phyloP scores from a whole-genome alignment of 2,888 invertebrate genomes.

The Lypha dubia region DNA sequence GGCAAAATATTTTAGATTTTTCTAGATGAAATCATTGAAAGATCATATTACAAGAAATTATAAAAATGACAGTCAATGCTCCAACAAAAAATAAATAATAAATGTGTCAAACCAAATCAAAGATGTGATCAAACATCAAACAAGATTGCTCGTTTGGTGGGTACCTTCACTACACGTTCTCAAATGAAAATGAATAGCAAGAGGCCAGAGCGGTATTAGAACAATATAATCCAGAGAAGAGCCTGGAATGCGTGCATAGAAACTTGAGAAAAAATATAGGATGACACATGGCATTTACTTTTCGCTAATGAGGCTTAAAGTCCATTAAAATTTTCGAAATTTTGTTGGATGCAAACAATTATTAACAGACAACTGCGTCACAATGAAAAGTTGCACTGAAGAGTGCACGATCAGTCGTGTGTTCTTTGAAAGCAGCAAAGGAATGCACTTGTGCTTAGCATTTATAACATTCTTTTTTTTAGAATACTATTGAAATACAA shows the following conservation, averaged over 20 bases:
- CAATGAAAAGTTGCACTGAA: slow-evolving; percentile 61
- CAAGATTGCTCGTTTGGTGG: slow-evolving; percentile 52
- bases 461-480: background rate
- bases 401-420: slow-evolving; percentile 17
- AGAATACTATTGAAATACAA: background rate
- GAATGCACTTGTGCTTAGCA: slow-evolving; percentile 36
- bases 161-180: background rate
- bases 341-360: slow-evolving; percentile 47
- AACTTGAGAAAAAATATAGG: slow-evolving; percentile 30
- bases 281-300: slow-evolving; percentile 65
- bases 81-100: slow-evolving; percentile 6
- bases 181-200: background rate
- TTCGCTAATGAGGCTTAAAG: slow-evolving; percentile 65
- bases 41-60: slow-evolving; percentile 70
- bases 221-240: slow-evolving; percentile 23
- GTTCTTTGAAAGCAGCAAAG: slow-evolving; percentile 19
- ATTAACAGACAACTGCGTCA: slow-evolving; percentile 39
- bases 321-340: slow-evolving; percentile 46
- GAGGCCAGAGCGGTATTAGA: background rate
- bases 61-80: slow-evolving; percentile 35
- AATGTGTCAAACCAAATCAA: slow-evolving; percentile 69
- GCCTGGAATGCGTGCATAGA: background rate
- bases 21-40: slow-evolving; percentile 63
- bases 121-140: slow-evolving; percentile 68
- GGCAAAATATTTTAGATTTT: slow-evolving; percentile 34